Evolutionary conservation across 2,797 vertebrate genomes (phyloP), one percentile per base, ranked within the genome.

Genomic region (Rhinogobio ventralis): DNA sequence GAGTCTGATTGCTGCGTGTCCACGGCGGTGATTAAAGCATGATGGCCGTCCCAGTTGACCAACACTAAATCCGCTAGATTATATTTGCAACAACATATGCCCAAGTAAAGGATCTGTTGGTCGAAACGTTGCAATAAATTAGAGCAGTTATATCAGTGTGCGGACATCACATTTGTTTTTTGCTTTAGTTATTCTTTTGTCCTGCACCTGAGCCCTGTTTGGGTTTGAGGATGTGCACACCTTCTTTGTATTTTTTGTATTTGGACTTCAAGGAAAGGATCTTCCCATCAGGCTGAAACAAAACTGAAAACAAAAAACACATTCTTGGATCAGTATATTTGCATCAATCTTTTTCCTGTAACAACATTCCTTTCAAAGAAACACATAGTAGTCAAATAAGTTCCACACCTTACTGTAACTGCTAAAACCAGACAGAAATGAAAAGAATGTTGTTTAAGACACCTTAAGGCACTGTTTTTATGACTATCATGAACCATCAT

Each of bases 1-100:
- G 8, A 4, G 10, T 46, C 30, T 68, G 66, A 86, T 66, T 62
- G 45, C 55, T 53, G 68, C 14, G 53, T 66, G 62, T 20, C n/a
- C 49, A 23, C 5, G 3, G 15, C 23, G 73, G 66, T 77, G 78
- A 78, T 81, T 87, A 82, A 87, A 82, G 30, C 46, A 60, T 13
- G 39, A 66, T 85, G 72, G 36, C 46, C 10, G 19, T 82, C 79
- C 66, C 62, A 68, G 45, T n/a, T 85, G 78, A 81, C 79, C 39
- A 33, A 14, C n/a, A 5, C 68, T 60, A 68, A 80, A 69, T 69
- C 46, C 15, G 15, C 28, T 69, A 66, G 7, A 80, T 83, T 79
- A 60, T 86, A 72, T 86, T 74, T 68, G 80, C 72, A 82, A 66
- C 39, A 55, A 45, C 53, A 23, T 23, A 57, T 23, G 17, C 30